Evolutionary conservation across 2,113 vertebrate species (phyloP).

Genomic region (Accipiter cooperii): DNA sequence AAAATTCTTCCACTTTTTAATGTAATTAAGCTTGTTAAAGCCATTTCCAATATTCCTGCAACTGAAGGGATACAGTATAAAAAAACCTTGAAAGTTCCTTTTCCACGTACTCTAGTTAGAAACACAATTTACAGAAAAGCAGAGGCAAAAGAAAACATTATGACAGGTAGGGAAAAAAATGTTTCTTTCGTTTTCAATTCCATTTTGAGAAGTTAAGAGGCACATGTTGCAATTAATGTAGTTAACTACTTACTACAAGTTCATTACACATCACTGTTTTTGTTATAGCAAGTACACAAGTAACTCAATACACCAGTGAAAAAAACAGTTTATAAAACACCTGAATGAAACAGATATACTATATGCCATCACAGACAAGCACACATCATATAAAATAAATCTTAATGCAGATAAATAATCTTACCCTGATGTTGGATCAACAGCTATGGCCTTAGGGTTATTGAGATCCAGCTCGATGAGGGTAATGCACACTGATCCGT

Average conservation of each 20-base stretch:
- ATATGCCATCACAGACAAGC: neutral
- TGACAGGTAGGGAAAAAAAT: neutral
- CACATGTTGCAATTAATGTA: neutral
- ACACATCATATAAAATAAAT: neutral
- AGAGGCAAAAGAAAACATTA: neutral
- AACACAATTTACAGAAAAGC: neutral
- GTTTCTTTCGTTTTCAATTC: neutral
- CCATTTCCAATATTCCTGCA: neutral
- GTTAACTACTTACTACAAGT: neutral
- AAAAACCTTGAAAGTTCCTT: neutral
- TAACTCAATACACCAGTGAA: neutral
- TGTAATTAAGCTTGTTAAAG: neutral
- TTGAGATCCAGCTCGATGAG: slow-evolving; percentile 87
- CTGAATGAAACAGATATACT: neutral
- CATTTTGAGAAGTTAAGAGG: neutral
- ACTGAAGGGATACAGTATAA: neutral
- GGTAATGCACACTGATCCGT: slow-evolving; percentile 85
- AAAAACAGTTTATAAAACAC: neutral
- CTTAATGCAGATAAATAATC: neutral
- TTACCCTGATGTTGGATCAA: slow-evolving; percentile 94
- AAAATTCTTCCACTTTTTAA: neutral
- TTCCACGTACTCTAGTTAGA: neutral
- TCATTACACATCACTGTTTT: neutral
- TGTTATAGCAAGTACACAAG: neutral
- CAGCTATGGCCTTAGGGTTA: slow-evolving; percentile 89